Conservation (phyloP, 2,113 vertebrate genomes). For the Corythoichthys haematopterus region DNA sequence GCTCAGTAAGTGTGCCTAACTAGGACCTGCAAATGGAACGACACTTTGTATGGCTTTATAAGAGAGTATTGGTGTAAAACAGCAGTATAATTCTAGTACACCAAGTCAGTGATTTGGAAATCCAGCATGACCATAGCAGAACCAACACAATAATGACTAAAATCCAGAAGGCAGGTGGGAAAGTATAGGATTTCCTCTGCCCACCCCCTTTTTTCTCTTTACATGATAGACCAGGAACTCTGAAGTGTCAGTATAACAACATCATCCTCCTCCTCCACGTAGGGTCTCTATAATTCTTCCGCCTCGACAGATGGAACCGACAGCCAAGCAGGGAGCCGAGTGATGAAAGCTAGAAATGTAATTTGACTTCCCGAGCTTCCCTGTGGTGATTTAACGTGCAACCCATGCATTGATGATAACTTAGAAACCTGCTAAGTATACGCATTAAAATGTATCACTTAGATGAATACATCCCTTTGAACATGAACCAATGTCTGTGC, state of each 20-base stretch:
- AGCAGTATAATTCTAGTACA: conserved; percentile 27
- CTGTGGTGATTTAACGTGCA: conserved; percentile 61
- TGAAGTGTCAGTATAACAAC: conserved; percentile 22
- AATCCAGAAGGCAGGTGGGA: background rate
- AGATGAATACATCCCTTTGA: conserved; percentile 73
- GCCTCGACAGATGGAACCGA: conserved; percentile 33
- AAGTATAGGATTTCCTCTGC: background rate
- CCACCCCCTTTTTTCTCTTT: background rate
- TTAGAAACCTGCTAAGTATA: conserved; percentile 61
- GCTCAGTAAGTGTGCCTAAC: conserved; percentile 38
- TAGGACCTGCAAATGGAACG: conserved; percentile 46
- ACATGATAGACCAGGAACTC: background rate
- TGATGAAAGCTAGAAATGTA: conserved; percentile 64
- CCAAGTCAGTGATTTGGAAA: background rate
- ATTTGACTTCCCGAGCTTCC: conserved; percentile 55
- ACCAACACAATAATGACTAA: background rate
- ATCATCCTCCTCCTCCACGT: conserved; percentile 19
- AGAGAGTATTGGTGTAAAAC: conserved; percentile 27
- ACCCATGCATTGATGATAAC: conserved; percentile 68
- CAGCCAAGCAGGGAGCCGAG: conserved; percentile 39
- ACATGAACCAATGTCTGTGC: conserved; percentile 55
- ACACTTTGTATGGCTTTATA: conserved; percentile 43
- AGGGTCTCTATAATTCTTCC: conserved; percentile 41
- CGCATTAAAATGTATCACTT: conserved; percentile 69
- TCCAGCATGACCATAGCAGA: conserved; percentile 7